Base-by-base conservation (phyloP, 2,888 invertebrate species). In the Microctonus aethiopoides region DNA sequence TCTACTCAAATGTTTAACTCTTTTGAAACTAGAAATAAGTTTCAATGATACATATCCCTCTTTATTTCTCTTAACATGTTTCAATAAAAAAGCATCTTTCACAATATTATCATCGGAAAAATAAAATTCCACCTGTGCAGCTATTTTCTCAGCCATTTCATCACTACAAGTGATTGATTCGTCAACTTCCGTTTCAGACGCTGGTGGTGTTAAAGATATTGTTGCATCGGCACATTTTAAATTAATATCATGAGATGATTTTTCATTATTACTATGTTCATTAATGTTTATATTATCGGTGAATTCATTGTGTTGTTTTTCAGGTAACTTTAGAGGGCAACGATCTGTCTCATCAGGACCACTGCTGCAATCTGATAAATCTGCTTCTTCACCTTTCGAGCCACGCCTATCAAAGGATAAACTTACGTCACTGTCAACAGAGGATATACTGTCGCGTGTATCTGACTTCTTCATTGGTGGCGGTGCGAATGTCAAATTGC, bases 21-120 rank as follows among this genome's bases (percentile, higher is more conserved):
- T 91, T 84, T 97, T 96, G 86, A 98, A 97, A 82, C 97, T 97
- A 13, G 97, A 96, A 76, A 98, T 95, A 69, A 98, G 89, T 86
- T 98, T 98, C 65, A 98, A 89, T 66, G 96, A 97, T 16, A 98
- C 97, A 87, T 94, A 98, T 22, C 98, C 98, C 87, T 97, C 97
- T 87, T 97, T 97, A 87, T 98, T 97, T 66, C 97, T 90, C 68
- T 95, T 92, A 24, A 98, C 97, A 85, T 98, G 98, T 85, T 98
- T 98, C 74, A 98, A 87, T 57, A 98, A 89, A 87, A 98, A 98
- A 13, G 97, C 96, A 84, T 98, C 98, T 85, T 97, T 97, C 3
- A 96, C 92, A 77, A 98, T 95, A 86, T 96, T 97, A 63, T 95
- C 95, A 83, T 98, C 96, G 72, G 96, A 96, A 87, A 98, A 98